Base-by-base conservation (phyloP, 1,140 invertebrate species). In the Solenopsis fugax region DNA sequence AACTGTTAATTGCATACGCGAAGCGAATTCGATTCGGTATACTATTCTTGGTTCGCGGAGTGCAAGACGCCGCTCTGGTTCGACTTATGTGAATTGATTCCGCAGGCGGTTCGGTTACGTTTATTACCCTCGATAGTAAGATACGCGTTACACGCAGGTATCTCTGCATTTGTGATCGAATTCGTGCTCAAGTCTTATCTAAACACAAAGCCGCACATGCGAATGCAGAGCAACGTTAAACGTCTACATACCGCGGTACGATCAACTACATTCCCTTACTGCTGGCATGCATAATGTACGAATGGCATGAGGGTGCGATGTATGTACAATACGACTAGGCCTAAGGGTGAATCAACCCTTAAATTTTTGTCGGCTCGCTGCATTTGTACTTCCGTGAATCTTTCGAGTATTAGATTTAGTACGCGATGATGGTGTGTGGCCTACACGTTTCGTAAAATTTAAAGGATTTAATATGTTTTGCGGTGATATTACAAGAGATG, bases 51-150 rank as follows among this genome's bases (percentile, higher is more conserved):
- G 10, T 7, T 52, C 82, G 41, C 29, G 45, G 58, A 78, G 78
- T 45, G 16, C 71, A 60, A 77, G 73, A 65, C 37, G 60, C 16
- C 82, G 60, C 52, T n/a, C 41, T 16, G 34, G 73, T 1, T 24
- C 80, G 80, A 84, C 73, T 85, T 78, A 56, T 54, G 73, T 60
- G 48, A 85, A 85, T 85, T 85, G 82, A 85, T 85, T 85, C 45
- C 58, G 50, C 73, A 34, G 41, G 50, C 48, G 50, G 58, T 50
- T 50, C 37, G 56, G 29, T 58, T 48, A 48, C 62, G 82, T 78
- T 85, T 85, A 85, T 85, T 85, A 85, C 58, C 60, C 82, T 37
- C 50, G 82, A 73, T 48, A 13, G 24, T 54, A 77, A 29, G 75
- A 41, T 73, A 73, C 52, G 80, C 54, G 45, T 60, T 34, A 71